phyloP scores from a whole-genome alignment of 2,888 invertebrate genomes.

The Cremastinae sp. region DNA sequence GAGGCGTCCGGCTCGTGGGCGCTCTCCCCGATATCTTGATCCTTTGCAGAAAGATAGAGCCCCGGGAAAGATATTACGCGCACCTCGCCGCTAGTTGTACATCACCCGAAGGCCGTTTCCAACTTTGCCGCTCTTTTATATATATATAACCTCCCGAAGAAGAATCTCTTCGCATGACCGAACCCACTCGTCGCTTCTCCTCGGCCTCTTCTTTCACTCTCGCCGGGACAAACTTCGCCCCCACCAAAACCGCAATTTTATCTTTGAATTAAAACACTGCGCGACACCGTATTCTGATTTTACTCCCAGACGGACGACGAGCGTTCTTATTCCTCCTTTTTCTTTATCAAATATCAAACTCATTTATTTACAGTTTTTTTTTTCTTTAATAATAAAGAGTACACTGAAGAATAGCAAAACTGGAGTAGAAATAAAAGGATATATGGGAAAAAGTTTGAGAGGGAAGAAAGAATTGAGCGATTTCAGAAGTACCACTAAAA shows the following conservation, averaged over 20 bases:
- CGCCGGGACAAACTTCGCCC: not conserved
- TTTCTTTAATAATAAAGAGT: too few relatives aligned
- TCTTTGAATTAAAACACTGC: too few relatives aligned
- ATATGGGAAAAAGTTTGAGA: too few relatives aligned
- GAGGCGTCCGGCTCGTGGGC: too few relatives aligned
- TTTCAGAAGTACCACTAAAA: slow-evolving; percentile 1
- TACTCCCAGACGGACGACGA: too few relatives aligned
- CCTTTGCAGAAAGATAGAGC: slow-evolving; percentile 38
- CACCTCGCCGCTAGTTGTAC: slow-evolving; percentile 56
- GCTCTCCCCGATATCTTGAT: slow-evolving; percentile 40
- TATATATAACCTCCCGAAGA: slow-evolving; percentile 7
- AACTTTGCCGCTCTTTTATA: slow-evolving; percentile 37
- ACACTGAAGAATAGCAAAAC: too few relatives aligned
- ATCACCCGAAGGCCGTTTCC: slow-evolving; percentile 61
- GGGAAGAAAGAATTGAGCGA: too few relatives aligned
- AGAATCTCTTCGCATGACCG: slow-evolving; percentile 57
- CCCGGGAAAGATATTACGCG: slow-evolving; percentile 46
- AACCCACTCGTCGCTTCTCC: slow-evolving; percentile 31
- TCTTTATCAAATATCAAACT: too few relatives aligned
- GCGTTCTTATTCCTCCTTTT: too few relatives aligned
- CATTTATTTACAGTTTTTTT: too few relatives aligned
- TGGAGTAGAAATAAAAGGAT: too few relatives aligned
- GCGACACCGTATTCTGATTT: too few relatives aligned
- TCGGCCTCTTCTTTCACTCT: slow-evolving; percentile 2
- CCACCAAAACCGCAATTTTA: not conserved